A percentile compares a stretch with the other conserved stretches of the same genome.
These are phyloP conservation scores for Protophormia terraenovae DNA, from an alignment of 2,888 invertebrate genomes.

Conservation along the genomic window DNA sequence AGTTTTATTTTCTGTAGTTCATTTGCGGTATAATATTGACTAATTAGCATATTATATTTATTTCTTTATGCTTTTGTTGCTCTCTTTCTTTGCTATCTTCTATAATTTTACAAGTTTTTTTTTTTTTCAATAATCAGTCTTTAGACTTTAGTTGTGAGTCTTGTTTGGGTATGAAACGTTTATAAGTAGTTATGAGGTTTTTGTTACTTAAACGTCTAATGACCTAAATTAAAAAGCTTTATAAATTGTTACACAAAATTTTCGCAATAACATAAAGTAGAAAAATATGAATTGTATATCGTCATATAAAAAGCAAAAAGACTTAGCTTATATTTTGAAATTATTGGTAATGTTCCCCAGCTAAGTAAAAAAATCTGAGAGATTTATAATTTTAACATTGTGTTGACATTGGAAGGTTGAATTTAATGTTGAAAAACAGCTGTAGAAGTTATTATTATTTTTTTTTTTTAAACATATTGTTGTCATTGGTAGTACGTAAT, in stretches of 20 bases:
- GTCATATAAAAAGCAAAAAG: no score
- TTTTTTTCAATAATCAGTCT: constrained; percentile 10
- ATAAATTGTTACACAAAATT: constrained; percentile 17
- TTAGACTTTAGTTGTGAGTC: constrained; percentile 23
- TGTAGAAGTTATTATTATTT: no score
- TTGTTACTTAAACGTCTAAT: constrained; percentile 63
- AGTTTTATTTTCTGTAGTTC: background rate
- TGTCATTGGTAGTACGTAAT: no score
- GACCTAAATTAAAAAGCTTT: constrained; percentile 65
- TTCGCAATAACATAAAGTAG: constrained; percentile 9
- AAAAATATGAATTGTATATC: background rate
- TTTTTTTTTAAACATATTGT: no score
- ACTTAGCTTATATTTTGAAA: no score
- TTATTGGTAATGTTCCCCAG: no score
- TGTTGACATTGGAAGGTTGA: no score
- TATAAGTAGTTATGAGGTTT: constrained; percentile 38
- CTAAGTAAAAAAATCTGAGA: no score
- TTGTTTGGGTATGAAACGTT: constrained; percentile 26
- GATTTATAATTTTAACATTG: no score
- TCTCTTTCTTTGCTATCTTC: background rate
- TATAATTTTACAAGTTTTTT: background rate
- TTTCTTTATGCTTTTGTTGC: background rate
- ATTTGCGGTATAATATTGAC: constrained; percentile 35
- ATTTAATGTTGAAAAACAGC: no score
- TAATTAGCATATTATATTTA: constrained; percentile 45